Conservation (phyloP, 1,140 invertebrate species). For the Calliopsis andreniformis region DNA sequence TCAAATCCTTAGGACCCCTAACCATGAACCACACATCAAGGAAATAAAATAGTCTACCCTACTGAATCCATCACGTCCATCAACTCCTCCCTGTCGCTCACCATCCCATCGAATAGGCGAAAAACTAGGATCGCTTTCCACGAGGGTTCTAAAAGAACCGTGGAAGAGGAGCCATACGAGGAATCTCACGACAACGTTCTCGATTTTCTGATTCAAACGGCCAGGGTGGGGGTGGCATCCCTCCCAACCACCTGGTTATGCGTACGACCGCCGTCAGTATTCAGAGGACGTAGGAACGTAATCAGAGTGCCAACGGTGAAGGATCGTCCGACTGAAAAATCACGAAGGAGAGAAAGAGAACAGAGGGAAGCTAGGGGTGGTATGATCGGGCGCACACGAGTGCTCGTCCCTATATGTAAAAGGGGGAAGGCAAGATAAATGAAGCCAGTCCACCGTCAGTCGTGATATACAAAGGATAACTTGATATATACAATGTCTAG, state of each 20-base stretch:
- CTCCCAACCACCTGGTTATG: slow-evolving; percentile 14
- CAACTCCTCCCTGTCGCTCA: no score
- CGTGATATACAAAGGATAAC: slow-evolving; percentile 54
- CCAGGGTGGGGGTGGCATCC: background rate
- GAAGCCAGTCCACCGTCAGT: slow-evolving; percentile 27
- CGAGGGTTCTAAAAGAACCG: no score
- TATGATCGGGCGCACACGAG: slow-evolving; percentile 40
- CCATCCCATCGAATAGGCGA: no score
- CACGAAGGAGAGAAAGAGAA: slow-evolving; percentile 31
- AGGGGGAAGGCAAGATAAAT: slow-evolving; percentile 35
- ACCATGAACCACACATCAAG: no score
- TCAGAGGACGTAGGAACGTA: slow-evolving; percentile 41
- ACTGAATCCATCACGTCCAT: no score
- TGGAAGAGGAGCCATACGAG: slow-evolving; percentile 1
- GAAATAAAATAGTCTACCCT: no score
- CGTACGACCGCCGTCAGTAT: slow-evolving; percentile 29
- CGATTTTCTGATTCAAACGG: slow-evolving; percentile 2
- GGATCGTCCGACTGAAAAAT: slow-evolving; percentile 56
- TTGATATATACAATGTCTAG: slow-evolving; percentile 55
- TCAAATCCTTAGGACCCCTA: no score
- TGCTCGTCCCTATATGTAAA: slow-evolving; percentile 33
- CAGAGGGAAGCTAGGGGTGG: background rate
- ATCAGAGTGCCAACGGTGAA: slow-evolving; percentile 52
- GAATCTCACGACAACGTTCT: slow-evolving; percentile 22
- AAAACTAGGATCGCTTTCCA: no score